Conservation (phyloP, 2,888 invertebrate genomes). For the Acrocera orbiculus region DNA sequence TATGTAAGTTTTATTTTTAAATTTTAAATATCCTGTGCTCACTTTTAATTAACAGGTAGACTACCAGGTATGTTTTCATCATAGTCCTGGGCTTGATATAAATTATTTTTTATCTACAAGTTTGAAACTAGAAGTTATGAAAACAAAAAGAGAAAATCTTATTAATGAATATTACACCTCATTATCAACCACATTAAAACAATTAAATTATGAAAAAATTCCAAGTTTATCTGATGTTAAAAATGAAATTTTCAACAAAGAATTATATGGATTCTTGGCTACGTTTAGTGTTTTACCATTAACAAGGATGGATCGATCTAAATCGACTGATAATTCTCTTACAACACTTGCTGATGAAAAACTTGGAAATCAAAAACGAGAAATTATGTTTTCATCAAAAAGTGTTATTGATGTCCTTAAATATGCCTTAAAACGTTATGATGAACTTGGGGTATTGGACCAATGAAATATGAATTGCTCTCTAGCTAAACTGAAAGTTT, state of each 20-base stretch:
- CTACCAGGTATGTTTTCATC: slow-evolving; percentile 12
- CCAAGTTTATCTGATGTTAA: slow-evolving; percentile 11
- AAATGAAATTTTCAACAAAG: slow-evolving; percentile 11
- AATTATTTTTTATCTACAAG: slow-evolving; percentile 15
- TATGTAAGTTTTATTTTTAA: slow-evolving; percentile 32
- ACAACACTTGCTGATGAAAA: slow-evolving; percentile 10
- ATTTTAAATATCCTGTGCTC: no score
- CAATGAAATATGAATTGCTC: no score
- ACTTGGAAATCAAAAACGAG: slow-evolving; percentile 18
- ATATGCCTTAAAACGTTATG: slow-evolving; percentile 22
- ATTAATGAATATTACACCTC: slow-evolving; percentile 10
- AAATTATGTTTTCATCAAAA: slow-evolving; percentile 26
- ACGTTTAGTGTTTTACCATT: slow-evolving; percentile 13
- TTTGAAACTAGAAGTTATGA: slow-evolving; percentile 8
- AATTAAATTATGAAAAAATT: slow-evolving; percentile 10
- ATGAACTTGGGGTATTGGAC: slow-evolving; percentile 25
- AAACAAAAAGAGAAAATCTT: slow-evolving; percentile 9
- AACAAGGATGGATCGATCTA: slow-evolving; percentile 11
- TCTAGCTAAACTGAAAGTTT: no score
- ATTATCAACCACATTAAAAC: slow-evolving; percentile 13
- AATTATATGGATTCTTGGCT: slow-evolving; percentile 13
- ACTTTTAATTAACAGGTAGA: slow-evolving; percentile 12
- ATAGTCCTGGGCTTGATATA: slow-evolving; percentile 12
- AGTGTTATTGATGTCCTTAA: slow-evolving; percentile 23
- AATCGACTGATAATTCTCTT: slow-evolving; percentile 10